A percentile compares a stretch with the other conserved stretches of the same genome.
Conservation (phyloP, 2,888 invertebrate species). For the Bellardia pandia region DNA sequence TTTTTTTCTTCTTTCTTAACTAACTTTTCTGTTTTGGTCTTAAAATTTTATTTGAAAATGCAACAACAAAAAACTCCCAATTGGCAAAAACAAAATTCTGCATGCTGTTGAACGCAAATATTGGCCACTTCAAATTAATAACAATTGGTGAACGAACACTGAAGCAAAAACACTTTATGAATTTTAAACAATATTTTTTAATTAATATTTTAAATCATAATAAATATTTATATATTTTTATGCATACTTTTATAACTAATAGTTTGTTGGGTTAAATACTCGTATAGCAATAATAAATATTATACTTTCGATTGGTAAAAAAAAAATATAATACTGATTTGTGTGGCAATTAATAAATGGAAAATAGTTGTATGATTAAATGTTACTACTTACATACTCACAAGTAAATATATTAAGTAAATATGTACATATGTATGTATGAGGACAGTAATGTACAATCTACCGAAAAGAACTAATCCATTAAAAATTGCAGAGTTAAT, state of each 20-base stretch:
- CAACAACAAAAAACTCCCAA: constrained; percentile 1
- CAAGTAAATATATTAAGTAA: neutral
- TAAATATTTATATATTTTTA: constrained; percentile 30
- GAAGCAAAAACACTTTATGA: neutral
- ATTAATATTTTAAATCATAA: constrained; percentile 4
- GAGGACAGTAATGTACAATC: too few relatives aligned
- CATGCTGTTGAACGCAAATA: constrained; percentile 37
- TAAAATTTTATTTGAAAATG: neutral
- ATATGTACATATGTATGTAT: too few relatives aligned
- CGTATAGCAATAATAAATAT: constrained; percentile 12
- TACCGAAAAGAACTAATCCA: too few relatives aligned
- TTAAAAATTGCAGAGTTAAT: too few relatives aligned
- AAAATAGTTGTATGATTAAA: constrained; percentile 38
- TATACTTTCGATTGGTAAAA: neutral
- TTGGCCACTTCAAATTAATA: constrained; percentile 39
- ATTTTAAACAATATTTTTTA: neutral
- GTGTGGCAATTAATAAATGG: constrained; percentile 18
- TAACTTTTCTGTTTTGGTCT: constrained; percentile 30
- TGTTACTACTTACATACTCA: neutral
- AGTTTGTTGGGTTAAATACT: constrained; percentile 44
- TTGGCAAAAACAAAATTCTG: constrained; percentile 40
- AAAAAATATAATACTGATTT: neutral
- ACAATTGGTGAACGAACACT: neutral
- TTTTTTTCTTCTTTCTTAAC: neutral
- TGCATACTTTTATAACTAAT: constrained; percentile 28